A percentile compares a stretch with the other conserved stretches of the same genome.
phyloP scores from a whole-genome alignment of 2,797 vertebrate genomes.

The Tympanoctomys barrerae region DNA sequence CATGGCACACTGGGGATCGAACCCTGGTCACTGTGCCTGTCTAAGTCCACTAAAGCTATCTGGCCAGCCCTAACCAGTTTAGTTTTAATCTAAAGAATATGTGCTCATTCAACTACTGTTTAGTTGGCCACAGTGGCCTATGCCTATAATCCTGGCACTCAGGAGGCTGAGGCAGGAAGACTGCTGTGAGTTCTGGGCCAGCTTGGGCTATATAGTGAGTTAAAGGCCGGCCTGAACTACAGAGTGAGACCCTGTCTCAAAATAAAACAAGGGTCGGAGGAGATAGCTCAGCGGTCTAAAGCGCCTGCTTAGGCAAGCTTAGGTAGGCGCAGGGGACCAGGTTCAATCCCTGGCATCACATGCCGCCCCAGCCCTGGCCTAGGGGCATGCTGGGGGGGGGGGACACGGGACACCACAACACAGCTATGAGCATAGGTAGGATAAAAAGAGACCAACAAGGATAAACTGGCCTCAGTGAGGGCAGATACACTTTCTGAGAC shows the following conservation, averaged over 20 bases:
- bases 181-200: background rate
- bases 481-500: background rate
- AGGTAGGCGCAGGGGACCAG: too few relatives aligned
- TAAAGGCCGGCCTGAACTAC: background rate
- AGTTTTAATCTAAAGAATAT: slow-evolving; percentile 21
- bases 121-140: background rate
- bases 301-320: too few relatives aligned
- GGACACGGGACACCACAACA: too few relatives aligned
- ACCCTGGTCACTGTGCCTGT: too few relatives aligned
- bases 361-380: too few relatives aligned
- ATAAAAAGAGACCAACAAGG: background rate
- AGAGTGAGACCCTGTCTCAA: background rate
- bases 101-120: background rate
- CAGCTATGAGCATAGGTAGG: background rate
- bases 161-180: background rate
- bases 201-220: background rate
- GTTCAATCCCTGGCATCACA: too few relatives aligned
- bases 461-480: background rate
- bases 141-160: background rate
- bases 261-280: background rate
- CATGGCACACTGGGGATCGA: too few relatives aligned
- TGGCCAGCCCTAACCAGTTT: background rate
- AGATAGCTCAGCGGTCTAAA: too few relatives aligned
- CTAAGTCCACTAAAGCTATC: too few relatives aligned
- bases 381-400: too few relatives aligned